These are phyloP conservation scores for Maccullochella peelii DNA, from an alignment of 2,113 vertebrate genomes.

Conservation along the genomic window DNA sequence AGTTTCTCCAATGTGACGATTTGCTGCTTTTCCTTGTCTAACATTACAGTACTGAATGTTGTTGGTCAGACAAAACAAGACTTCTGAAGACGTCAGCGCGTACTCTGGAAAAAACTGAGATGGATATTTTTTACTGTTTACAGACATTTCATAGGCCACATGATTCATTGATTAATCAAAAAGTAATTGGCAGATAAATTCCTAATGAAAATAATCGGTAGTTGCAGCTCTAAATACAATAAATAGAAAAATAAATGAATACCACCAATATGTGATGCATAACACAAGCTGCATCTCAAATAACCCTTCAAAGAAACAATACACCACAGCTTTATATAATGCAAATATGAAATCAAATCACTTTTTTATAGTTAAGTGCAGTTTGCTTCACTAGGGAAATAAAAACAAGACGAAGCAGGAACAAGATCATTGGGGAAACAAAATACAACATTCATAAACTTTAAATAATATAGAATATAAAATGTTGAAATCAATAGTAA, in stretches of 20 bases:
- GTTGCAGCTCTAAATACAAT: neutral
- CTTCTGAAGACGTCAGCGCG: too few species aligned
- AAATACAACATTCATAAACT: neutral
- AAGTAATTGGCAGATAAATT: neutral
- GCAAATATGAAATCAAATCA: neutral
- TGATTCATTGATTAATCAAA: neutral
- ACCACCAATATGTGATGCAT: neutral
- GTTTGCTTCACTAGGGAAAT: neutral
- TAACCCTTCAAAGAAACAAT: neutral
- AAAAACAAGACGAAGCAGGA: neutral
- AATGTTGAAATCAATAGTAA: conserved; percentile 30
- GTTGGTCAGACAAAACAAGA: too few species aligned
- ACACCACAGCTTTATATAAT: neutral
- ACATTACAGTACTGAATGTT: too few species aligned
- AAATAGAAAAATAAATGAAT: too few species aligned
- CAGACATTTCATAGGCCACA: neutral
- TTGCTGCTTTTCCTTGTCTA: too few species aligned
- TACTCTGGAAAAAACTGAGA: too few species aligned
- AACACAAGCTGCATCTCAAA: neutral
- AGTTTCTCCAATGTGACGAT: too few species aligned
- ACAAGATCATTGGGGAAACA: neutral
- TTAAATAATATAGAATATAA: neutral
- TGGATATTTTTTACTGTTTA: neutral
- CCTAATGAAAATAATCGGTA: neutral
- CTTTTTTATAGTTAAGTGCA: neutral